Base-by-base conservation (phyloP, 2,797 vertebrate genomes). In the Todus mexicanus region DNA sequence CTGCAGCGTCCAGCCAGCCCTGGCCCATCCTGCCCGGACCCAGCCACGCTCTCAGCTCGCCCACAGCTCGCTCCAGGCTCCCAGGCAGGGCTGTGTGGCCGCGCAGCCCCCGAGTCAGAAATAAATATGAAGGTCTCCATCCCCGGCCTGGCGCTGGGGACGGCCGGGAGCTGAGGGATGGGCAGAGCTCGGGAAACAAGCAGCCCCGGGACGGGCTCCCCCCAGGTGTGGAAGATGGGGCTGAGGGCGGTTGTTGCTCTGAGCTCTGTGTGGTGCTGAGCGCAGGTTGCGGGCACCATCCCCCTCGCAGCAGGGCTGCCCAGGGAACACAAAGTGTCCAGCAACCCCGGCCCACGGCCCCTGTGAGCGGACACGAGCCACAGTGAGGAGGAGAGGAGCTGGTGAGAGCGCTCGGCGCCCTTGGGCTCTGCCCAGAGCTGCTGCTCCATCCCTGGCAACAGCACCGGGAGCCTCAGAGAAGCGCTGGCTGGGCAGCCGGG, bases 81-180 rank as follows among this genome's bases (percentile, higher is more conserved):
- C 63, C 2, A 4, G 69, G 47, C 71, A 71, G 38, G 1, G 1
- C 51, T 2, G 1, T 6, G 31, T 11, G 31, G 6, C 50, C 3
- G 2, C 5, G 4, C 0, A 0, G 53, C 53, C 23, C 53, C 40
- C 33, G 64, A 29, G 54, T 37, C 87, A 37, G 40, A 85, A 91
- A 96, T 90, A 92, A 93, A 95, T 87, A 87, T 0, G 4, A 53
- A 80, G 12, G 37, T 12, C 37, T 61, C 35, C 45, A 9, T 2
- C 22, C 48, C 29, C 0, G 0, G n/a, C 63, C 40, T 0, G 0
- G 42, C 4, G 57, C 37, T 6, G 4, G 20, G 72, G 17, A 20
- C 15, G 37, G n/a, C 11, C 3, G 4, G 64, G 53, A 53, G 77
- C 68, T 8, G 56, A 29, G 53, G 66, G 51, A 25, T 35, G 3